Evolutionary conservation across 2,113 vertebrate species (phyloP).

Genomic region (Sitta europaea): DNA sequence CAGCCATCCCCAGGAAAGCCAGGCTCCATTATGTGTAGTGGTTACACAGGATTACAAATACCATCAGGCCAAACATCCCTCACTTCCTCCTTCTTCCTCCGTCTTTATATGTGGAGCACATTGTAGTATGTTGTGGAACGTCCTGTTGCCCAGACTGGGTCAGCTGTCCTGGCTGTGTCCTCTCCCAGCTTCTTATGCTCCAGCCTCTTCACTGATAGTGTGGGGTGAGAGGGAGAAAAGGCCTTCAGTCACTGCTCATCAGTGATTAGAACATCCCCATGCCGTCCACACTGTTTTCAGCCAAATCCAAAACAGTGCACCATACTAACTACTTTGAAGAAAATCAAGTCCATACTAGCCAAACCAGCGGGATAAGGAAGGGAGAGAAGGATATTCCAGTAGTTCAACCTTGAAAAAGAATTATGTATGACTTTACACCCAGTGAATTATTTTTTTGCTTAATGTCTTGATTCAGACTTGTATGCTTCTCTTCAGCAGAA

Average conservation of each 20-base stretch:
- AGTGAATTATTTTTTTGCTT: background rate
- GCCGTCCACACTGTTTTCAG: background rate
- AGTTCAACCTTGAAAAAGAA: background rate
- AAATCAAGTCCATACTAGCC: background rate
- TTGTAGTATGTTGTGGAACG: background rate
- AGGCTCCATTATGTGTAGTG: background rate
- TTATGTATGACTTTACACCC: background rate
- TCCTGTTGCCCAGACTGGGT: background rate
- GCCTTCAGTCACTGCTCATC: background rate
- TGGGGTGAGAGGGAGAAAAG: background rate
- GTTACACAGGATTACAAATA: background rate
- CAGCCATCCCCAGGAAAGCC: background rate
- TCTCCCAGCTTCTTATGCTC: background rate
- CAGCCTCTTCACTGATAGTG: background rate
- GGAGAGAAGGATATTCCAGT: background rate
- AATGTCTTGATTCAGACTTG: fast-evolving
- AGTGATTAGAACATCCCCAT: background rate
- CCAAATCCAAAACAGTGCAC: background rate
- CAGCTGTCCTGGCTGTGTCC: background rate
- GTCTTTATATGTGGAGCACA: fast-evolving
- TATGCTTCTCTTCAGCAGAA: background rate
- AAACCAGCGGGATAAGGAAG: background rate
- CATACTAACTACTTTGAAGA: background rate
- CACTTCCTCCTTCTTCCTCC: background rate
- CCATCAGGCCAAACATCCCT: background rate